These are phyloP conservation scores for Plagodis pulveraria DNA, from an alignment of 2,888 invertebrate genomes.

Conservation along the genomic window DNA sequence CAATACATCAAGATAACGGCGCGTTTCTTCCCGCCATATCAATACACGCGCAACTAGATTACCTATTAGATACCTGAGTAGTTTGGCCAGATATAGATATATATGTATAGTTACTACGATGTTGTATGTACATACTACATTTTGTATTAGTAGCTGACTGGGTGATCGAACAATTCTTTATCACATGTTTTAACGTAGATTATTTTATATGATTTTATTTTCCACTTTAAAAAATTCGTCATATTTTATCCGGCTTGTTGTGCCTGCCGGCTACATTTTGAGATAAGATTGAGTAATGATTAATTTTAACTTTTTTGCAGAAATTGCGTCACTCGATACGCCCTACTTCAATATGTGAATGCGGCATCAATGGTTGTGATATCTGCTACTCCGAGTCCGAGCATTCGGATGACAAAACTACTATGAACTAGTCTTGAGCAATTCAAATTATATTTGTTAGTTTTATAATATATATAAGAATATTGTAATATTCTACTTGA, in stretches of 20 bases:
- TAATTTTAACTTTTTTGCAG: slow-evolving; percentile 76
- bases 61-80: slow-evolving; percentile 9
- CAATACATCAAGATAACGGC: slow-evolving; percentile 32
- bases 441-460: slow-evolving; percentile 18
- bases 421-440: slow-evolving; percentile 68
- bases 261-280: slow-evolving; percentile 8
- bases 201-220: slow-evolving; percentile 16
- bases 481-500: slow-evolving; percentile 28
- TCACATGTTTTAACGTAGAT: slow-evolving; percentile 13
- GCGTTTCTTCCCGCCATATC: slow-evolving; percentile 17
- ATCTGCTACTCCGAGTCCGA: slow-evolving; percentile 79
- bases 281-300: slow-evolving; percentile 28
- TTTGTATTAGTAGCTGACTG: slow-evolving; percentile 21
- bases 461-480: slow-evolving; percentile 13
- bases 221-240: slow-evolving; percentile 26
- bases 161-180: slow-evolving; percentile 25
- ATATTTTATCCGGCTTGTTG: slow-evolving; percentile 9
- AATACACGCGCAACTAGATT: slow-evolving; percentile 19
- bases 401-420: slow-evolving; percentile 71
- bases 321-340: slow-evolving; percentile 90
- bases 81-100: slow-evolving; percentile 7
- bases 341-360: slow-evolving; percentile 90
- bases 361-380: slow-evolving; percentile 92
- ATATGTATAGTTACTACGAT: neutral
- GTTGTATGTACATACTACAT: neutral